These are phyloP conservation scores for Lacerta viridis DNA, from an alignment of 2,797 vertebrate genomes.

Conservation along the genomic window DNA sequence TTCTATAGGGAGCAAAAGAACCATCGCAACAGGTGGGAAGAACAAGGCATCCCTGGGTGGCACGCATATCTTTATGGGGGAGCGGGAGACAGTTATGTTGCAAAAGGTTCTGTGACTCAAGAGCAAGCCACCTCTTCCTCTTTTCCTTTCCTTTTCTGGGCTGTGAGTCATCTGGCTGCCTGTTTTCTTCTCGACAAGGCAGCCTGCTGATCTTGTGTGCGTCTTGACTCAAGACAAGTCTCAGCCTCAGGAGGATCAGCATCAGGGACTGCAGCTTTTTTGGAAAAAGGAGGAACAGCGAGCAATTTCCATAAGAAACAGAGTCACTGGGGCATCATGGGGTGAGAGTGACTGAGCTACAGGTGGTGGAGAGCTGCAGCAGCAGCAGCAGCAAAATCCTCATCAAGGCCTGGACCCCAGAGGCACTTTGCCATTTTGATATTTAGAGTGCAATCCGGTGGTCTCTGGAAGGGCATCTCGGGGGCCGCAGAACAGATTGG, in stretches of 20 bases:
- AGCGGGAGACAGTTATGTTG: neutral
- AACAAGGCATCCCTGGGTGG: neutral
- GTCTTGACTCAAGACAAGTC: constrained; percentile 60
- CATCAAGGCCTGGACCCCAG: neutral
- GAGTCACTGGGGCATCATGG: constrained; percentile 62
- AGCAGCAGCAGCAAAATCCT: neutral
- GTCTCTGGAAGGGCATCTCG: no score
- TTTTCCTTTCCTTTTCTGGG: constrained; percentile 19
- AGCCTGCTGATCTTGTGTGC: constrained; percentile 43
- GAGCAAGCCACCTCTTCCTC: constrained; percentile 28
- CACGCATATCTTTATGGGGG: neutral
- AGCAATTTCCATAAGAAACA: constrained; percentile 59
- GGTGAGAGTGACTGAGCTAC: constrained; percentile 54
- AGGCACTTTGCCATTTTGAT: neutral
- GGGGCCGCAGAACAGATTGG: no score
- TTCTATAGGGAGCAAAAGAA: neutral
- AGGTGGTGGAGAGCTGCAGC: neutral
- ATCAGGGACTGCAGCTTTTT: constrained; percentile 55
- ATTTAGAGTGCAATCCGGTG: no score
- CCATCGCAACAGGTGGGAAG: neutral
- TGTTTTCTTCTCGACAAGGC: constrained; percentile 14
- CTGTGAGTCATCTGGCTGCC: constrained; percentile 27
- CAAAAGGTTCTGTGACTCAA: neutral
- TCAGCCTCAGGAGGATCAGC: constrained; percentile 15
- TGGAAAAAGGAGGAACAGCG: constrained; percentile 52